These are phyloP conservation scores for Gryllus longicercus DNA, from an alignment of 2,888 invertebrate species.

Conservation along the genomic window DNA sequence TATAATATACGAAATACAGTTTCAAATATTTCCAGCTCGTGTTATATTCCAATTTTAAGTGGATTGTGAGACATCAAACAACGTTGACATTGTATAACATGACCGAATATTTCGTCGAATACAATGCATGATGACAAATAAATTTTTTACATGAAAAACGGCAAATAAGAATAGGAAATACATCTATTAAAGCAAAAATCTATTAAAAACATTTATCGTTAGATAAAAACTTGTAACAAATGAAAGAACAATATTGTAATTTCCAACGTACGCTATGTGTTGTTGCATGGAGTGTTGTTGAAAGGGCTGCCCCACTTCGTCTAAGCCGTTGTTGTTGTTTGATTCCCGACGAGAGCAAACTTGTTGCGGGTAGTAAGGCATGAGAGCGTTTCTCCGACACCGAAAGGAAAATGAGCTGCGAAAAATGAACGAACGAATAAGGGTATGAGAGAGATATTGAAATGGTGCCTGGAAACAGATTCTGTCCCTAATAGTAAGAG, in stretches of 20 bases:
- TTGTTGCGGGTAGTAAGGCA: conserved; percentile 25
- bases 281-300: conserved; percentile 24
- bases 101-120: background rate
- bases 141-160: background rate
- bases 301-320: conserved; percentile 23
- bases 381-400: conserved; percentile 26
- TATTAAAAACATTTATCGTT: conserved; percentile 2
- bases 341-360: conserved; percentile 24
- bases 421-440: conserved; percentile 24
- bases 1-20: no score
- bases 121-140: background rate
- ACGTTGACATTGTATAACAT: background rate
- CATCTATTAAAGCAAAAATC: background rate
- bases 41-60: no score
- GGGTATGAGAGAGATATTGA: background rate
- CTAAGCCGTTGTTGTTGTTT: conserved; percentile 24
- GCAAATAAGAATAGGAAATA: background rate
- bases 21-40: no score
- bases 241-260: conserved; percentile 8
- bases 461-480: conserved; percentile 1
- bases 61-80: background rate
- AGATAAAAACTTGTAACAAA: background rate
- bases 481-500: conserved; percentile 3
- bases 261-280: conserved; percentile 24
- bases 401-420: conserved; percentile 26